Percentiles rank a stretch among this genome's conserved stretches.
phyloP scores from a whole-genome alignment of 35 echinoderm and acorn worm genomes.

The Hemicentrotus pulcherrimus region DNA sequence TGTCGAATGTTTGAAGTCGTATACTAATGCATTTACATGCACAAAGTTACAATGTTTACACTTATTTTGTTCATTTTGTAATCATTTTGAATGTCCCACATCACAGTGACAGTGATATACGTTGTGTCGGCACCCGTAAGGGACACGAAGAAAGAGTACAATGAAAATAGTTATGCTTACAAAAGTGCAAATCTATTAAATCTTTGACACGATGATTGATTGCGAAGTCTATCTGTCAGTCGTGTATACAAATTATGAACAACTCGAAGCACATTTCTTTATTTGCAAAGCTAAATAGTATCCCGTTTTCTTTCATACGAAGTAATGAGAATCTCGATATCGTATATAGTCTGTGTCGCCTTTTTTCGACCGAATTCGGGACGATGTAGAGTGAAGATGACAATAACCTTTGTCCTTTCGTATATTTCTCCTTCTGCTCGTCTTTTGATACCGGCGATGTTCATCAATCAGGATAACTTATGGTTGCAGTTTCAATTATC shows the following conservation, averaged over 20 bases:
- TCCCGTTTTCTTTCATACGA: not conserved
- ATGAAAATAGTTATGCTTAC: not conserved
- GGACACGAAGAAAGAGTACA: not conserved
- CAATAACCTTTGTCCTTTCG: not conserved
- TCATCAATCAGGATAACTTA: not conserved
- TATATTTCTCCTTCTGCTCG: not conserved
- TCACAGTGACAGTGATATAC: not conserved
- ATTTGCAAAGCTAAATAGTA: not conserved
- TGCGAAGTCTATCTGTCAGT: not conserved
- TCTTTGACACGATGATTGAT: not conserved
- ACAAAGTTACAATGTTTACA: not conserved
- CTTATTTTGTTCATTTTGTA: not conserved
- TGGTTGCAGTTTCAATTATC: not conserved
- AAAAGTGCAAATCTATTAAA: not conserved
- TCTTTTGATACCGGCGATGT: not conserved
- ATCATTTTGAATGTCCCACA: slow-evolving; percentile 11
- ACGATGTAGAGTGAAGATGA: not conserved
- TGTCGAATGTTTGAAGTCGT: too few relatives aligned
- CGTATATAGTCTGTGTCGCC: not conserved
- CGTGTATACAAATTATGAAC: not conserved
- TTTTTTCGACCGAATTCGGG: not conserved
- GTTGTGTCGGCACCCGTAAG: not conserved
- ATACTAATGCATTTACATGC: not conserved
- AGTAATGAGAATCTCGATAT: not conserved
- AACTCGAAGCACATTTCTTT: not conserved